Evolutionary conservation across 2,888 invertebrate genomes (phyloP).

Genomic region (Tyria jacobaeae): DNA sequence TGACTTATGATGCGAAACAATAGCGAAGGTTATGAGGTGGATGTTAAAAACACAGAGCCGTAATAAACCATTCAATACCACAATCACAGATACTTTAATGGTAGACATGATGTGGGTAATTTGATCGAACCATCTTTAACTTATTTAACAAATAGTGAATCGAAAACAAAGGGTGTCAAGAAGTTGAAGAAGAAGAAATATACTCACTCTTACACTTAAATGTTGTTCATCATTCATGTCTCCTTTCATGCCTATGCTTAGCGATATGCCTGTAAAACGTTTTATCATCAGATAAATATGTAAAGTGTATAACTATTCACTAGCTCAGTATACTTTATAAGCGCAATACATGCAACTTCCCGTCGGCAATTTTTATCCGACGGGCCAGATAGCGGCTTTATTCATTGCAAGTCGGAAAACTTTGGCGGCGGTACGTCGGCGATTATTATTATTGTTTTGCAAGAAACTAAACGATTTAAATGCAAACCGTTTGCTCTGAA

Average conservation of each 20-base stretch:
- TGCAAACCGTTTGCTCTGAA: too few species aligned
- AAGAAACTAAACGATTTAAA: too few species aligned
- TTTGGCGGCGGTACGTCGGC: too few species aligned
- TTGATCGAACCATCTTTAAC: neutral
- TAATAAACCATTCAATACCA: too few species aligned
- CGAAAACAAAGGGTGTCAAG: neutral
- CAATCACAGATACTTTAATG: neutral
- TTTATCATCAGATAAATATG: neutral
- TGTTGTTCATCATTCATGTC: conserved; percentile 52
- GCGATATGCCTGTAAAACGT: conserved; percentile 65
- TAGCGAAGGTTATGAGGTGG: neutral
- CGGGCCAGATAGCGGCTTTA: too few species aligned
- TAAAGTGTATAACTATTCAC: neutral
- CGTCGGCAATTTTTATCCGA: too few species aligned
- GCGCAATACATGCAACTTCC: too few species aligned
- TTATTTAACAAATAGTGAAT: neutral
- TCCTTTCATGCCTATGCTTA: conserved; percentile 69
- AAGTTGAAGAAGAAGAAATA: neutral
- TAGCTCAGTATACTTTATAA: too few species aligned
- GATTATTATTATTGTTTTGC: too few species aligned
- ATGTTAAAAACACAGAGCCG: neutral
- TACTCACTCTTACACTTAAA: conserved; percentile 57
- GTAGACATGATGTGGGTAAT: neutral
- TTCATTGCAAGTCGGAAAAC: too few species aligned
- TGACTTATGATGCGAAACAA: neutral